Base-by-base conservation (phyloP, 2,113 vertebrate genomes). In the Sebastes schlegelii region DNA sequence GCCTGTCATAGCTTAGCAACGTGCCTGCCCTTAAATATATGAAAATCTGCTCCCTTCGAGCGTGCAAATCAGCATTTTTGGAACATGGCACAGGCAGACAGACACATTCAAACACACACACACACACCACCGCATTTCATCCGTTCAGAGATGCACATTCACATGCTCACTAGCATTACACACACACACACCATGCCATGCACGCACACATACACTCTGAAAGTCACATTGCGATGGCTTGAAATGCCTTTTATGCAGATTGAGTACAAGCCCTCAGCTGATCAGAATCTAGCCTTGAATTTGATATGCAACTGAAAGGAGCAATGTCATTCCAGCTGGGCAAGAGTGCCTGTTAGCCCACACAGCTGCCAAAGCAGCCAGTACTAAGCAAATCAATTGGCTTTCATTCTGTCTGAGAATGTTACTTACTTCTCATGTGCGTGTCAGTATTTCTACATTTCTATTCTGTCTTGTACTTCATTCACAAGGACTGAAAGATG, bases 191-290 rank as follows among this genome's bases (percentile, higher is more conserved):
- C 58, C 13, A 26, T 19, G 14, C 4, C 58, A 34, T 6, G n/a
- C 46, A 60, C 7, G 45, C 54, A 64, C 13, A 9, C 62, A 57
- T 65, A 42, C 19, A 61, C 70, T 73, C 68, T 84, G 58, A 90
- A 92, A 92, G 91, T 93, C 86, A 91, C 88, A 92, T 89, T 89
- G 88, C 62, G 46, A 77, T 73, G 82, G 77, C 77, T 89, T 79
- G 71, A 88, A 88, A 83, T 88, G 85, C 82, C 86, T 86, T 87
- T 89, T 85, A 93, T 91, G 88, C 83, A 89, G 89, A 91, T 90
- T 86, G 77, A 87, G 80, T 77, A 86, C 64, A 71, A 84, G 90
- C 86, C 87, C 73, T 89, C 83, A 76, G 82, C 90, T 88, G 88
- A 90, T 91, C 88, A 88, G 77, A 90, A 92, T 92, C 89, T 83